Percentiles rank a stretch among this genome's conserved stretches.
These are phyloP conservation scores for Heliocidaris tuberculata DNA, from an alignment of 35 echinoderm and acorn worm species.

Conservation along the genomic window DNA sequence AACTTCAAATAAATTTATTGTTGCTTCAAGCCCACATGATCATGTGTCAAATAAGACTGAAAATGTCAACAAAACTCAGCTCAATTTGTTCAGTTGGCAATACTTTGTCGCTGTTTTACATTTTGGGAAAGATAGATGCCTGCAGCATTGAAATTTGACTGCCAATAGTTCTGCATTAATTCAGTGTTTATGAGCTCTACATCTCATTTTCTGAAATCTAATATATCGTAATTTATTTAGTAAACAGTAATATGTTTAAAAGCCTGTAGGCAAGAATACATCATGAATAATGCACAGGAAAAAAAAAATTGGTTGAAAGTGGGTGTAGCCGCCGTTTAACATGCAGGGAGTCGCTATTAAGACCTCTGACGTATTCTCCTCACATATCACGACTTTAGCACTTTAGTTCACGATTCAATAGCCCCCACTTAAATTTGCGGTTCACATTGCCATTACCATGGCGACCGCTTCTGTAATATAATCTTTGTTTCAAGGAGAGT, in stretches of 20 bases:
- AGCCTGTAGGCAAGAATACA: background rate
- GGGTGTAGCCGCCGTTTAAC: background rate
- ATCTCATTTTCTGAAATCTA: background rate
- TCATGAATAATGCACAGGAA: background rate
- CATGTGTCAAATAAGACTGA: background rate
- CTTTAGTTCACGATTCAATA: background rate
- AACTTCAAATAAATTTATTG: too few species aligned
- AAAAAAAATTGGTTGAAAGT: background rate
- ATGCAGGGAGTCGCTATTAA: background rate
- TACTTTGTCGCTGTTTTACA: background rate
- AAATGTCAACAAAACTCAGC: background rate
- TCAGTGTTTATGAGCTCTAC: background rate
- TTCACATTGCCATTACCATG: background rate
- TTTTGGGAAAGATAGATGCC: background rate
- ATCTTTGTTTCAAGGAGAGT: background rate
- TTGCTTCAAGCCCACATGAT: background rate
- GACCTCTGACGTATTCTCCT: background rate
- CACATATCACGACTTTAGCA: background rate
- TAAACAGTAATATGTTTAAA: background rate
- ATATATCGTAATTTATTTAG: background rate
- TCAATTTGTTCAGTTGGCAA: background rate
- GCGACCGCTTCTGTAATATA: background rate
- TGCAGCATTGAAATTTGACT: background rate
- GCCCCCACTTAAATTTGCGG: background rate
- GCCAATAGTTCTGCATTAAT: background rate